Evolutionary conservation across 2,888 invertebrate genomes (phyloP), one percentile per base, ranked within the genome.

Genomic region (Anthophora plumipes): DNA sequence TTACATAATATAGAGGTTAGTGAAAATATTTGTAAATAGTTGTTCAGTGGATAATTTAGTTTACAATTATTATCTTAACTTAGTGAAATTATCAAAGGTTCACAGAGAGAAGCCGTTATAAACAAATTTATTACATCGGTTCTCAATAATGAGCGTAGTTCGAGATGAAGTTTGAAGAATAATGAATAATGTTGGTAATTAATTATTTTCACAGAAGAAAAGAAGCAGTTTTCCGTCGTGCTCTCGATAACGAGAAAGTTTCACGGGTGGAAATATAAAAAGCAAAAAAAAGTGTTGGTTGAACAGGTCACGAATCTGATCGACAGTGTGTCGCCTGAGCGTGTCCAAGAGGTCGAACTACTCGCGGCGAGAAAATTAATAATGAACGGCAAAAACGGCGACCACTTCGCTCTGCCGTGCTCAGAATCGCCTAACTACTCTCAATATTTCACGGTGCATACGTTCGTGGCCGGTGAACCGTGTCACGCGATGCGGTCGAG

Each of bases 401-500:
- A 68, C 69, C 88, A 74, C 80, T 80, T 85, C 79, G 69, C 71
- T 66, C 67, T 82, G 81, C 82, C 86, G 87, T 88, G 89, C 84
- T 75, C 68, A 67, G 80, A 89, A 86, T 89, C 84, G 81, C 80
- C 82, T 83, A 84, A 86, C 84, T 83, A 75, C 85, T 84, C 83
- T 83, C 85, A 85, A 90, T 90, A 89, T 90, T 90, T 90, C 84
- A 89, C 83, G 79, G 85, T 85, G 71, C 72, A 85, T 77, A 85
- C 71, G 72, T 64, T 39, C 71, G 76, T 72, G 82, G 71, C 73
- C 79, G 83, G 79, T 67, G 75, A 81, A 68, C 60, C 79, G 80
- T 87, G 89, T 89, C 91, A 91, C 89, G 91, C 90, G 89, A 90
- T 87, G 86, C 80, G 87, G 89, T 81, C 83, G 80, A 83, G 70